Conservation (phyloP, 1,140 invertebrate species). For the Drosophila arizonae region DNA sequence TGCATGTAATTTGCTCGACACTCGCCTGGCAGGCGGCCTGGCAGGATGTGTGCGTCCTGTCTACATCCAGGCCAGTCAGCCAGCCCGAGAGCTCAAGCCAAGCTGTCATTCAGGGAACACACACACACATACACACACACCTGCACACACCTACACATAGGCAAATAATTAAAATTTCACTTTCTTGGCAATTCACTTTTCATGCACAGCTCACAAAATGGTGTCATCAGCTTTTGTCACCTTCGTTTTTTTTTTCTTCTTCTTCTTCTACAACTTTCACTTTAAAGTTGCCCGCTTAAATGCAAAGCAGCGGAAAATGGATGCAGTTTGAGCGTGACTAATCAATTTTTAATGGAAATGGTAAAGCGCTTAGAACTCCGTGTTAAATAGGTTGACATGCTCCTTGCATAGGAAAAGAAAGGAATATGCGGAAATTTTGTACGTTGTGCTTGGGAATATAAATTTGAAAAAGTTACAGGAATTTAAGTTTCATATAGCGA, state of each 20-base stretch:
- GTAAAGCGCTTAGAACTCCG: not conserved
- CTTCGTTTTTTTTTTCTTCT: conserved; percentile 2
- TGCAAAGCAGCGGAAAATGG: not conserved
- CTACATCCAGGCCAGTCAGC: conserved; percentile 66
- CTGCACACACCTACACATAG: conserved; percentile 22
- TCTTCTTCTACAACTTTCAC: not conserved
- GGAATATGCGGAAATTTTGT: not conserved
- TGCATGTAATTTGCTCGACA: conserved; percentile 77
- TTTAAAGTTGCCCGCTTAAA: conserved; percentile 6
- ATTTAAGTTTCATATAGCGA: too few relatives aligned
- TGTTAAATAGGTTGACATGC: too few relatives aligned
- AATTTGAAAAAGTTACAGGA: too few relatives aligned
- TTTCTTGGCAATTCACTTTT: conserved; percentile 81
- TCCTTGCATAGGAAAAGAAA: not conserved
- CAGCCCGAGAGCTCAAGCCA: conserved; percentile 33
- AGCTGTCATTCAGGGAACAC: conserved; percentile 70
- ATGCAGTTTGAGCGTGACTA: not conserved
- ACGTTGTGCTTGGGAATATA: too few relatives aligned
- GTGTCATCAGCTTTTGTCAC: conserved; percentile 68
- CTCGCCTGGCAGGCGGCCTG: conserved; percentile 42
- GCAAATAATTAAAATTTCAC: conserved; percentile 82
- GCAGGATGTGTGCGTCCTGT: conserved; percentile 71
- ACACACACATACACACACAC: conserved; percentile 7
- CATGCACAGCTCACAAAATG: conserved; percentile 57
- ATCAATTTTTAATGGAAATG: not conserved